Percentiles rank a stretch among this genome's conserved stretches.
These are phyloP conservation scores for Hesperophylax magnus DNA, from an alignment of 1,140 invertebrate genomes.

Conservation along the genomic window DNA sequence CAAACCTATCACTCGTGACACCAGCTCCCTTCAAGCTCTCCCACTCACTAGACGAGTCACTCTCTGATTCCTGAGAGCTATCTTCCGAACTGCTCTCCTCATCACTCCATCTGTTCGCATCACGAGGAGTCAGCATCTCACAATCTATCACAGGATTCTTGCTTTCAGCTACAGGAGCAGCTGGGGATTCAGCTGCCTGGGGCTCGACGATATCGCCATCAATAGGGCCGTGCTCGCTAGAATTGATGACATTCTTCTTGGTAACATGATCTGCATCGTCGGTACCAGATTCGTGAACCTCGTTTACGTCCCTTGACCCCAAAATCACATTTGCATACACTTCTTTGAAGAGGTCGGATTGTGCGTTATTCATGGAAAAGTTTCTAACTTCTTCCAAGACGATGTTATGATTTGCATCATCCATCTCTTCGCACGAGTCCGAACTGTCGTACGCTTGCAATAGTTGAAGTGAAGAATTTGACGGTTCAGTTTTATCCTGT, in stretches of 20 bases:
- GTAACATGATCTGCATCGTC: neutral
- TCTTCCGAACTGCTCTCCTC: constrained; percentile 15
- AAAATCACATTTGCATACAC: neutral
- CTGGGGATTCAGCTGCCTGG: neutral
- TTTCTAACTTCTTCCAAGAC: constrained; percentile 1
- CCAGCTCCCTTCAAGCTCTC: constrained; percentile 49
- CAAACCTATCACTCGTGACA: constrained; percentile 45
- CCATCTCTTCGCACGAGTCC: constrained; percentile 35
- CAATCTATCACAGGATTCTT: constrained; percentile 8
- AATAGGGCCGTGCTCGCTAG: constrained; percentile 6
- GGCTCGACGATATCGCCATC: constrained; percentile 13
- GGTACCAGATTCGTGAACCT: neutral
- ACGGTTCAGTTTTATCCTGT: neutral
- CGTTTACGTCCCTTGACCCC: neutral
- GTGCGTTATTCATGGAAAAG: neutral
- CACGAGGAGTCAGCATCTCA: neutral
- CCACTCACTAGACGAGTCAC: constrained; percentile 57
- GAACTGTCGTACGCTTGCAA: constrained; percentile 40
- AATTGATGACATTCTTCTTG: constrained; percentile 24
- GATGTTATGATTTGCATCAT: constrained; percentile 35
- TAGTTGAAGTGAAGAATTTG: constrained; percentile 30
- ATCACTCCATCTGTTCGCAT: constrained; percentile 9
- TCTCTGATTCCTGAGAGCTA: constrained; percentile 32
- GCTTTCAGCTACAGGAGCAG: neutral
- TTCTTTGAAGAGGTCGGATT: neutral